phyloP scores from a whole-genome alignment of 35 echinoderm and acorn worm genomes.

The Heliocidaris erythrogramma region DNA sequence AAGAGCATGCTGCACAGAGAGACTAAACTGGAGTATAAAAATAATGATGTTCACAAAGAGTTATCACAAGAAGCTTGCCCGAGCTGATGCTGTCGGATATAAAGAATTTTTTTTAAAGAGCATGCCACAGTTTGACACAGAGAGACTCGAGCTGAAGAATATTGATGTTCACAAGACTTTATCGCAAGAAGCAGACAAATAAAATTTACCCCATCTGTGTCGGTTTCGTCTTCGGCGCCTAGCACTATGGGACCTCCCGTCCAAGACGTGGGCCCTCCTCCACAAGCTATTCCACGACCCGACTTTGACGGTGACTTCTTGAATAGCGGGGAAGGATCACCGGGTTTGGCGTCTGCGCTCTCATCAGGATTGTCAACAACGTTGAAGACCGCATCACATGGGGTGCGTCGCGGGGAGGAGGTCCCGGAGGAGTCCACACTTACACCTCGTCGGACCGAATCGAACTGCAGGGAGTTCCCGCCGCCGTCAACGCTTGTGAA shows the following conservation, averaged over 20 bases:
- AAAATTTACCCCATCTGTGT: constrained; percentile 24
- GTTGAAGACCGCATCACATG: constrained; percentile 61
- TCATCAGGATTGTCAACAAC: constrained; percentile 62
- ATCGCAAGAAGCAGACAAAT: background rate
- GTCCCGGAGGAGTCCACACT: constrained; percentile 55
- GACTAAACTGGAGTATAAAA: background rate
- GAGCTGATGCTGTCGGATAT: background rate
- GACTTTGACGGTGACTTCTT: constrained; percentile 48
- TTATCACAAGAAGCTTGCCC: background rate
- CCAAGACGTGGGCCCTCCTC: constrained; percentile 48
- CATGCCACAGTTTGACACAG: background rate
- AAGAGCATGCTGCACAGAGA: background rate
- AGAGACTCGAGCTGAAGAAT: background rate
- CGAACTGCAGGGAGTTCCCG: constrained; percentile 82
- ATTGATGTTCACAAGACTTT: background rate
- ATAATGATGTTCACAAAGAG: background rate
- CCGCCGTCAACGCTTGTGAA: constrained; percentile 78
- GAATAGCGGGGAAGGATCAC: constrained; percentile 67
- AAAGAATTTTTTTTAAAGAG: background rate
- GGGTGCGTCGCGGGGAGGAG: constrained; percentile 63
- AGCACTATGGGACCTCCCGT: constrained; percentile 39
- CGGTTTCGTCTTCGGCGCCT: constrained; percentile 5
- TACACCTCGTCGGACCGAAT: constrained; percentile 46
- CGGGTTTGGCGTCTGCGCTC: constrained; percentile 29
- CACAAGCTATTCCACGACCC: constrained; percentile 31